A percentile compares a stretch with the other conserved stretches of the same genome.
phyloP scores from a whole-genome alignment of 2,888 invertebrate species.

The Drosophila histrio region DNA sequence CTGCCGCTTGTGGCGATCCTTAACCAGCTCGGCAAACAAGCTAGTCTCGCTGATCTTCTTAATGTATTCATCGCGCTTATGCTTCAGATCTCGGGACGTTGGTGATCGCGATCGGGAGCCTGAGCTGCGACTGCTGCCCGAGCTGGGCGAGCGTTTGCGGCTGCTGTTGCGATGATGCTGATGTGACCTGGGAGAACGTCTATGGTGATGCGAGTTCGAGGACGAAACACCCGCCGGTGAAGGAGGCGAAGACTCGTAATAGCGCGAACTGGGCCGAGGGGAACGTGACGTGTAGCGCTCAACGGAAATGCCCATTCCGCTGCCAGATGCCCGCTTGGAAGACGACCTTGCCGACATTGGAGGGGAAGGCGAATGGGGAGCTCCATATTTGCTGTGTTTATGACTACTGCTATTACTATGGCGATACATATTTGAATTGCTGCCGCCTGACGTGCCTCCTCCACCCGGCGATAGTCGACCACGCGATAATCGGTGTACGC shows the following conservation, averaged over 20 bases:
- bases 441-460: slow-evolving; percentile 44
- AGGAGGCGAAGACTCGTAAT: slow-evolving; percentile 84
- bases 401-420: slow-evolving; percentile 58
- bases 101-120: slow-evolving; percentile 84
- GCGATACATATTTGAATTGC: slow-evolving; percentile 65
- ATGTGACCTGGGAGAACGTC: slow-evolving; percentile 63
- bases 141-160: slow-evolving; percentile 73
- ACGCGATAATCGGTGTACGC: slow-evolving; percentile 71
- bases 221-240: slow-evolving; percentile 74
- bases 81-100: slow-evolving; percentile 77
- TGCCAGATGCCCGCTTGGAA: slow-evolving; percentile 79
- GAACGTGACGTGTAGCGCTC: slow-evolving; percentile 83
- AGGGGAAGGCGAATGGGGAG: slow-evolving; percentile 82
- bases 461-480: slow-evolving; percentile 74
- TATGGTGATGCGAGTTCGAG: slow-evolving; percentile 65
- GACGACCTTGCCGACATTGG: slow-evolving; percentile 85
- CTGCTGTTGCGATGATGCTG: slow-evolving; percentile 61
- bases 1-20: slow-evolving; percentile 92
- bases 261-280: slow-evolving; percentile 75
- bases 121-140: slow-evolving; percentile 64
- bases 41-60: slow-evolving; percentile 95
- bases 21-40: slow-evolving; percentile 94
- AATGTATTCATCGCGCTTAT: slow-evolving; percentile 87
- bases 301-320: slow-evolving; percentile 53
- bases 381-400: slow-evolving; percentile 73